Evolutionary conservation across 2,888 invertebrate species (phyloP).

Genomic region (Oscheius sp.): DNA sequence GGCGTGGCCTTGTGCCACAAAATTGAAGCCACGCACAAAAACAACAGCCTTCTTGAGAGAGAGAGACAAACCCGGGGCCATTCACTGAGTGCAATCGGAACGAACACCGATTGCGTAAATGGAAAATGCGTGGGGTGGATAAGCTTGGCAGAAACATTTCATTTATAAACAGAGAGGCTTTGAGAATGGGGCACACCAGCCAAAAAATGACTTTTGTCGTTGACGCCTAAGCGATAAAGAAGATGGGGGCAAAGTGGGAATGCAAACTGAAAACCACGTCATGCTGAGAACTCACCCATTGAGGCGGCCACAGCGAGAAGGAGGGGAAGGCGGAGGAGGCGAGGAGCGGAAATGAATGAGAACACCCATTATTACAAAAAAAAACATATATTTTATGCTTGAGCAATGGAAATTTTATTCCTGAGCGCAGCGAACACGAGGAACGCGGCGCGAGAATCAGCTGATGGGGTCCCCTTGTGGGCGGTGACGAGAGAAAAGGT

Average conservation of each 20-base stretch:
- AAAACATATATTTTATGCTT: slow-evolving; percentile 12
- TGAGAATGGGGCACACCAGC: neutral
- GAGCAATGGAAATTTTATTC: slow-evolving; percentile 27
- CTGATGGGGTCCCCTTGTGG: slow-evolving; percentile 35
- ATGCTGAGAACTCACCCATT: slow-evolving; percentile 8
- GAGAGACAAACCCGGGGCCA: neutral
- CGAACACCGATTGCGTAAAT: slow-evolving; percentile 3
- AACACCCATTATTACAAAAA: neutral
- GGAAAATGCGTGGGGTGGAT: neutral
- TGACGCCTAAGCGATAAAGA: slow-evolving; percentile 2
- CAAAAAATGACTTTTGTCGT: neutral
- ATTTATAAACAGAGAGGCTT: too few species aligned
- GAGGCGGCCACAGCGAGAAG: neutral
- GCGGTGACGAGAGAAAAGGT: slow-evolving; percentile 30
- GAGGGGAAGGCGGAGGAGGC: neutral
- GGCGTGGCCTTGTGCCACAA: slow-evolving; percentile 37
- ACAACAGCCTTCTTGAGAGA: slow-evolving; percentile 20
- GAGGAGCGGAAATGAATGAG: neutral
- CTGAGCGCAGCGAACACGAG: slow-evolving; percentile 29
- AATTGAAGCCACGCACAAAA: slow-evolving; percentile 36
- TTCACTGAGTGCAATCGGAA: slow-evolving; percentile 8
- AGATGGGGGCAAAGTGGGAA: slow-evolving; percentile 20
- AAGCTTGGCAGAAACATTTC: neutral
- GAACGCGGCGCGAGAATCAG: slow-evolving; percentile 33
- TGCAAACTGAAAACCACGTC: slow-evolving; percentile 2